Evolutionary conservation across 2,113 vertebrate species (phyloP).

Genomic region (Mirza zaza): DNA sequence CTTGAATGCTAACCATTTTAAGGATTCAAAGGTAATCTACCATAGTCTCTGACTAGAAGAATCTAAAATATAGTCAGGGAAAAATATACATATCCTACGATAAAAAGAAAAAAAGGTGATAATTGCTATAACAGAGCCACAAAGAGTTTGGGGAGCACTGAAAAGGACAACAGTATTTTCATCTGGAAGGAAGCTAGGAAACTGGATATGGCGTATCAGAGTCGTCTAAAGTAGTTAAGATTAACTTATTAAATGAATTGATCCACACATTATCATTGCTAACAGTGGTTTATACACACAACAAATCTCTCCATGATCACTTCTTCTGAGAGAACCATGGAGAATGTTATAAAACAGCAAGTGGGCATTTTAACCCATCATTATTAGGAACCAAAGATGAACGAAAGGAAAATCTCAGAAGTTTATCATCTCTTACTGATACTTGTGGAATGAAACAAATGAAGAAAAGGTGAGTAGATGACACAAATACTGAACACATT

Average conservation of each 20-base stretch:
- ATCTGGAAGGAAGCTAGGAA: not conserved
- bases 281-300: not conserved
- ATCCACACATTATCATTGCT: fast-evolving
- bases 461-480: not conserved
- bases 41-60: not conserved
- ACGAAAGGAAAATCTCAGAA: not conserved
- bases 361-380: not conserved
- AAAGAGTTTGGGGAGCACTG: too few relatives aligned
- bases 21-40: not conserved
- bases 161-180: not conserved
- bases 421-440: too few relatives aligned
- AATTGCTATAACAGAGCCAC: not conserved
- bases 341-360: not conserved
- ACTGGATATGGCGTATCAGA: not conserved
- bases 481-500: not conserved
- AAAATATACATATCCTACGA: fast-evolving
- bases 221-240: not conserved
- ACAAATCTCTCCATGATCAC: too few relatives aligned
- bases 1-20: not conserved
- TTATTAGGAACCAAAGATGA: not conserved
- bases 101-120: not conserved
- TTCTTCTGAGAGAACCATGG: not conserved
- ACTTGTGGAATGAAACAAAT: not conserved
- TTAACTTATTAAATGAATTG: not conserved
- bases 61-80: not conserved